Evolutionary conservation across 2,888 invertebrate species (phyloP).

Genomic region (Petrolisthes cinctipes): DNA sequence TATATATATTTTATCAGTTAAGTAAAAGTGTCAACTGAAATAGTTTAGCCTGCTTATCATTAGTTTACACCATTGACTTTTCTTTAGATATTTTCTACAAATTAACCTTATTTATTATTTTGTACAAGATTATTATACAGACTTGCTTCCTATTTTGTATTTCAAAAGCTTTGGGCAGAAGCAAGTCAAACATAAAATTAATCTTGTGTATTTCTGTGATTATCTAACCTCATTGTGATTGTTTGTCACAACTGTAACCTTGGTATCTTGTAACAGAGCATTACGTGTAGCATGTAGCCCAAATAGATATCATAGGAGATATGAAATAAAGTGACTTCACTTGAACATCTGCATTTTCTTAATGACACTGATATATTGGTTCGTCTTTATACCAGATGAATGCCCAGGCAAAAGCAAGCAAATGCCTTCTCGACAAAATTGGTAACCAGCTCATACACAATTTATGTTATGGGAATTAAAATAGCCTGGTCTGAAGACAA

Average conservation of each 20-base stretch:
- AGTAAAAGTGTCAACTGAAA: background rate
- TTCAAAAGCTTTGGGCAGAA: slow-evolving; percentile 8
- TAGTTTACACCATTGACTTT: slow-evolving; percentile 8
- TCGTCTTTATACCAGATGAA: too few species aligned
- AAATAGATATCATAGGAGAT: slow-evolving; percentile 42
- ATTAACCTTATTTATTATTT: slow-evolving; percentile 19
- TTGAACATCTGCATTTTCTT: background rate
- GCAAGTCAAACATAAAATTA: slow-evolving; percentile 34
- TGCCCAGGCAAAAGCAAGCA: too few species aligned
- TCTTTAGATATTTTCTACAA: slow-evolving; percentile 14
- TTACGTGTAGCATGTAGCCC: slow-evolving; percentile 44
- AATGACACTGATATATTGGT: too few species aligned
- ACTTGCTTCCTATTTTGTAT: slow-evolving; percentile 15
- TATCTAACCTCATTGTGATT: slow-evolving; percentile 40
- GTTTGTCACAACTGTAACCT: slow-evolving; percentile 46
- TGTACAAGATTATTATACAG: slow-evolving; percentile 14
- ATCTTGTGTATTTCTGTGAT: slow-evolving; percentile 48
- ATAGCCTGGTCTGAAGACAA: too few species aligned
- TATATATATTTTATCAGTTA: background rate
- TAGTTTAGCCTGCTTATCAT: background rate
- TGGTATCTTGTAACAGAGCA: slow-evolving; percentile 52
- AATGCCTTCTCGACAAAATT: too few species aligned
- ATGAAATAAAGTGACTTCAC: slow-evolving; percentile 48
- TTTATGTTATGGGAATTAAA: too few species aligned
- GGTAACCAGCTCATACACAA: too few species aligned